Evolutionary conservation across 2,113 vertebrate species (phyloP).

Genomic region (Ailurus styani): DNA sequence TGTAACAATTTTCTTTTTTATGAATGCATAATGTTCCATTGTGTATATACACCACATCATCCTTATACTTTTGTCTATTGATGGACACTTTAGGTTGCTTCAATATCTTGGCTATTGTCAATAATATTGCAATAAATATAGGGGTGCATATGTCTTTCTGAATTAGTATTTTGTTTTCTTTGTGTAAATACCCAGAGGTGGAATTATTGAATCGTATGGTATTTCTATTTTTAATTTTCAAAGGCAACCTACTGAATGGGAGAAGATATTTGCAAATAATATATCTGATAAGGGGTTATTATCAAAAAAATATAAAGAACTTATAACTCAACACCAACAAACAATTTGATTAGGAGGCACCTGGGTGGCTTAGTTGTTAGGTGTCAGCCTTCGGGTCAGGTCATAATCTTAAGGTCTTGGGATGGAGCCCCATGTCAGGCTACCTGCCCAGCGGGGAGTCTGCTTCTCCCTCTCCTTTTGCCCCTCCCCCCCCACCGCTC

Average conservation of each 20-base stretch:
- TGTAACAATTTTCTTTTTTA: neutral
- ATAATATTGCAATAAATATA: neutral
- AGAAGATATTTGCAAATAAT: neutral
- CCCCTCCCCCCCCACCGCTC: neutral
- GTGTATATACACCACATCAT: neutral
- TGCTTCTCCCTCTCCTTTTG: neutral
- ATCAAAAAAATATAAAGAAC: neutral
- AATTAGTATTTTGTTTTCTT: neutral
- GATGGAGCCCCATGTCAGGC: neutral
- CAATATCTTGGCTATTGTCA: neutral
- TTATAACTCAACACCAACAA: neutral
- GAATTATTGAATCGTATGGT: neutral
- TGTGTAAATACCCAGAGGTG: neutral
- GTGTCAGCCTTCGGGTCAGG: neutral
- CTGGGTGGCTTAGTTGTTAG: neutral
- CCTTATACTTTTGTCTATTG: neutral
- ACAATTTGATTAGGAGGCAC: neutral
- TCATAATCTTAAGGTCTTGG: neutral
- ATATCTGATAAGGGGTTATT: neutral
- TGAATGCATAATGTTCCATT: neutral
- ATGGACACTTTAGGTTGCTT: neutral
- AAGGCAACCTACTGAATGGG: neutral
- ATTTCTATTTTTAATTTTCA: neutral
- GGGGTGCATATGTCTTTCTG: neutral
- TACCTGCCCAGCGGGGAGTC: neutral